phyloP scores from a whole-genome alignment of 1,140 invertebrate species.

The Drosophila nannoptera region DNA sequence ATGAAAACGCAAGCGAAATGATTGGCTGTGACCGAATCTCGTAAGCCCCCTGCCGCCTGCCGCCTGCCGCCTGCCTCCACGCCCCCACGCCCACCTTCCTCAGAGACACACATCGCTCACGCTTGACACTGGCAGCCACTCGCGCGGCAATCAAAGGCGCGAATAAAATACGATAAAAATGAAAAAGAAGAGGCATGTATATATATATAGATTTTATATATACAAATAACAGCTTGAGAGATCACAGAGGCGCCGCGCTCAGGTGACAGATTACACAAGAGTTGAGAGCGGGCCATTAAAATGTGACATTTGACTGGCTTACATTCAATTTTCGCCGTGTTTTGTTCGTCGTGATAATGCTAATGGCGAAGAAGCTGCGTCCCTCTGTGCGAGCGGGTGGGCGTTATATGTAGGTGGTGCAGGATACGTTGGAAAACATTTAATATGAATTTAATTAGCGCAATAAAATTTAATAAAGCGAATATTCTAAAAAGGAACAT shows the following conservation, averaged over 20 bases:
- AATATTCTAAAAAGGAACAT: no score
- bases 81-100: no score
- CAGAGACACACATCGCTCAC: no score
- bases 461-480: no score
- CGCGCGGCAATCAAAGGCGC: constrained; percentile 21
- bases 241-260: constrained; percentile 23
- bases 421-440: no score
- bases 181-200: not conserved
- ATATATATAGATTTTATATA: not conserved
- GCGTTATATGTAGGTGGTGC: no score
- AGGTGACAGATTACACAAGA: constrained; percentile 25
- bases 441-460: no score
- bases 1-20: constrained; percentile 58
- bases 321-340: not conserved
- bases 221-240: constrained; percentile 11
- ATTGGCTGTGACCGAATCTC: constrained; percentile 40
- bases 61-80: constrained; percentile 12
- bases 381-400: no score
- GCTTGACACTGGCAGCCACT: no score
- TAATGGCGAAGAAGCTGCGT: not conserved
- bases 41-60: not conserved
- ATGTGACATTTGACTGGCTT: not conserved
- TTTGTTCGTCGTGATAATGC: not conserved
- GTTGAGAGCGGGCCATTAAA: constrained; percentile 1
- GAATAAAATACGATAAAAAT: constrained; percentile 8